These are phyloP conservation scores for Megaceryle maxima DNA, from an alignment of 2,113 vertebrate genomes.

Conservation along the genomic window DNA sequence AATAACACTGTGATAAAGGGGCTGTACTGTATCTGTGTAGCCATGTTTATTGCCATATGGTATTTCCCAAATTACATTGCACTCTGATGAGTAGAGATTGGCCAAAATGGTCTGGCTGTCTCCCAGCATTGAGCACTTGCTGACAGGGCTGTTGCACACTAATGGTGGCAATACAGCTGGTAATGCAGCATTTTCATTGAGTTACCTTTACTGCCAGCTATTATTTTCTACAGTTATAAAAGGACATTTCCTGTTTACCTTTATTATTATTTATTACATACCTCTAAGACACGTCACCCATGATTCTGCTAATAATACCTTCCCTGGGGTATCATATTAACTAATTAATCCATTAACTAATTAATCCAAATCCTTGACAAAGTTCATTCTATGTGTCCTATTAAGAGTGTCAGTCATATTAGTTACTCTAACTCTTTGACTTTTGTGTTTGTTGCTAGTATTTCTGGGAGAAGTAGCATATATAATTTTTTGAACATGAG, in stretches of 20 bases:
- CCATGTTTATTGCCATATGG: slow-evolving; percentile 63
- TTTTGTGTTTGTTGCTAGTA: not conserved
- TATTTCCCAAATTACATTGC: slow-evolving; percentile 59
- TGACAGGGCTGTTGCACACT: slow-evolving; percentile 11
- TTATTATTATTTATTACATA: not conserved
- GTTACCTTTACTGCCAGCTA: slow-evolving; percentile 25
- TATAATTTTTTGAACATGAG: not conserved
- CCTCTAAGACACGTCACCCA: not conserved
- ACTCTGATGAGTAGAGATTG: slow-evolving; percentile 10
- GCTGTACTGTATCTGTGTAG: slow-evolving; percentile 24
- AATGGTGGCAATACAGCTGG: not conserved
- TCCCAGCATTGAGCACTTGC: slow-evolving; percentile 49
- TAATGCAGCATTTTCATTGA: not conserved
- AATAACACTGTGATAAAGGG: slow-evolving; percentile 5
- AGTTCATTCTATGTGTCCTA: slow-evolving; percentile 11
- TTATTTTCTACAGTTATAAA: slow-evolving; percentile 23
- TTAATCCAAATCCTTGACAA: slow-evolving; percentile 29
- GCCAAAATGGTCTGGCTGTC: slow-evolving; percentile 41
- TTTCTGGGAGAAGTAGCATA: not conserved
- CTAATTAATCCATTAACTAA: slow-evolving; percentile 49
- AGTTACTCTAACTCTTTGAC: not conserved
- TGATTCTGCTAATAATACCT: not conserved
- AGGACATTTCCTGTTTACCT: not conserved
- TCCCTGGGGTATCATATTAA: not conserved
- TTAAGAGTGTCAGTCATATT: slow-evolving; percentile 51